Evolutionary conservation across 2,113 vertebrate species (phyloP).

Genomic region (Drymodes brunneopygia): DNA sequence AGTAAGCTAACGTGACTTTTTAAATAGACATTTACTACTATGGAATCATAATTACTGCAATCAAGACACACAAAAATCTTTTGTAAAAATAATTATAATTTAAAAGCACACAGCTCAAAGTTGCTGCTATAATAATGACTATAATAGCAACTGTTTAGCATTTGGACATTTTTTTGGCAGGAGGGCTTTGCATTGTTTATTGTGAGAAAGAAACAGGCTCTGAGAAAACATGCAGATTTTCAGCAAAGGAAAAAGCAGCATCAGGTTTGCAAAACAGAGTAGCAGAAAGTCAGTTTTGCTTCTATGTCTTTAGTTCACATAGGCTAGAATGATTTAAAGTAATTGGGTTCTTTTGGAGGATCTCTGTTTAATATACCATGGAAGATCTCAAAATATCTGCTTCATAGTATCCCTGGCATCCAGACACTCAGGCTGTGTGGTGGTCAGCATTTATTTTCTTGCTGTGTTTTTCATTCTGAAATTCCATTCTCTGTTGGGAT

Average conservation of each 20-base stretch:
- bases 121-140: constrained; percentile 71
- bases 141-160: constrained; percentile 74
- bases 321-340: neutral
- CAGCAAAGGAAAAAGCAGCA: constrained; percentile 64
- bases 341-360: neutral
- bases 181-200: constrained; percentile 75
- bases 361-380: neutral
- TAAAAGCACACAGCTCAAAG: constrained; percentile 67
- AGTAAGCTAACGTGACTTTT: constrained; percentile 46
- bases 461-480: neutral
- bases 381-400: neutral
- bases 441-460: neutral
- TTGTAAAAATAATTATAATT: constrained; percentile 70
- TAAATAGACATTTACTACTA: constrained; percentile 53
- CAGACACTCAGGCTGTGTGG: neutral
- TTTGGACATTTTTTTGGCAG: constrained; percentile 80
- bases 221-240: constrained; percentile 78
- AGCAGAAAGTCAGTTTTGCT: neutral
- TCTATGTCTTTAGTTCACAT: neutral
- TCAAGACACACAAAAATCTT: constrained; percentile 69
- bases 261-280: constrained; percentile 57
- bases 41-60: constrained; percentile 64
- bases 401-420: neutral
- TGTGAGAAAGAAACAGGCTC: constrained; percentile 76
- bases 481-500: neutral